Base-by-base conservation (phyloP, 1,140 invertebrate genomes). In the Cotesia glomerata region DNA sequence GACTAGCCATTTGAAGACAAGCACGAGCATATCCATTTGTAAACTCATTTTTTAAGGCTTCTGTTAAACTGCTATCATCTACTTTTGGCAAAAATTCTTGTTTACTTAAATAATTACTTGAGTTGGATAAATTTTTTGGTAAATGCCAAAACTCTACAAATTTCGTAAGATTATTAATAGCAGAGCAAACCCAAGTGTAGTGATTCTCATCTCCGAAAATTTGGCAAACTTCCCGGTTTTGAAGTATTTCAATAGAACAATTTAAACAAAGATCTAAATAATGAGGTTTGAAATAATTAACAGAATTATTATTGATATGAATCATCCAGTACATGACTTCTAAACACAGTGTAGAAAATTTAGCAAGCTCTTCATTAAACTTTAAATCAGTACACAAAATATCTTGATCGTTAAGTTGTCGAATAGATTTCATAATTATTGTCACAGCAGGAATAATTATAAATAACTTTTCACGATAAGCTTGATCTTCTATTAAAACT, bases 321-420 rank as follows among this genome's bases (percentile, higher is more conserved):
- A 88, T 73, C 56, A 86, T 82, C 81, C 81, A 86, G 32, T 83
- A 82, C 5, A 81, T 79, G 66, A 89, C 86, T 84, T 93, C 91
- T 18, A 92, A 80, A 76, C 89, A 91, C 0, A 93, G 71, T 2
- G 91, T 82, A 63, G 88, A 87, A 80, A 93, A 92, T 75, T 89
- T 87, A 0, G 88, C 88, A 1, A 93, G 83, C 77, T 91, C 89
- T 71, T 84, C 81, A 32, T 73, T 34, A 4, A 75, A 75, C 14
- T 78, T 78, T 1, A 82, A 74, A 66, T 88, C 85, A 32, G 89
- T 52, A 16, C 35, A 58, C 4, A 54, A 87, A 51, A 85, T 81
- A 5, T 89, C 85, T 35, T 91, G 77, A 74, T 86, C 76, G 51
- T 83, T 76, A 64, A 86, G 65, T 78, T 79, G 13, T 74, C 63